These are phyloP conservation scores for Atta texana DNA, from an alignment of 1,140 invertebrate species.

Conservation along the genomic window DNA sequence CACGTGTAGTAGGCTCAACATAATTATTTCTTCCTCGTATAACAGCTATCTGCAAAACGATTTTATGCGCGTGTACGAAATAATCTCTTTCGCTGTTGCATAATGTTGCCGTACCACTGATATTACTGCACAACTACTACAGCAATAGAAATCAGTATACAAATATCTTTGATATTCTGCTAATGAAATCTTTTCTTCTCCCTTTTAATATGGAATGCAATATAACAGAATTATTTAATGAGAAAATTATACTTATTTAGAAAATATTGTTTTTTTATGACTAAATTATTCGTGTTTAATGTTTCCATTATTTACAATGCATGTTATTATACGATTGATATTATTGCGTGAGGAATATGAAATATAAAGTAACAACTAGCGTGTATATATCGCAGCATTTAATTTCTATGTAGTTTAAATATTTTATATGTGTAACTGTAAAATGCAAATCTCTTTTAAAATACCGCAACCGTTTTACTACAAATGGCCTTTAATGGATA, in stretches of 20 bases:
- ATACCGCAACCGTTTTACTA: neutral
- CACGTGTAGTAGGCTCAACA: constrained; percentile 5
- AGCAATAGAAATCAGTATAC: neutral
- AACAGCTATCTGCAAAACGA: constrained; percentile 42
- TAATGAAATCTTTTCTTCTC: neutral
- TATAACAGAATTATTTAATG: neutral
- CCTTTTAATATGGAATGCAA: neutral
- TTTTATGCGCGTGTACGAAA: constrained; percentile 36
- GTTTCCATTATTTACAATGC: neutral
- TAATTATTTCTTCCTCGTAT: constrained; percentile 60
- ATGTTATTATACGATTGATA: neutral
- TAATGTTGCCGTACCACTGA: constrained; percentile 41
- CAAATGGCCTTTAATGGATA: constrained; percentile 44
- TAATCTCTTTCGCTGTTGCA: constrained; percentile 42
- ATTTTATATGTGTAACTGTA: constrained; percentile 1
- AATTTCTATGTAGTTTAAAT: neutral
- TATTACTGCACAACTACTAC: constrained; percentile 25
- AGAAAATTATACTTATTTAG: neutral
- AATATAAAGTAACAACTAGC: neutral
- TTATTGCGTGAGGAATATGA: neutral
- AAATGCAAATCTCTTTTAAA: constrained; percentile 46
- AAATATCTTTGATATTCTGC: constrained; percentile 1
- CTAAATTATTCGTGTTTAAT: neutral
- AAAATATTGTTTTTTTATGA: neutral
- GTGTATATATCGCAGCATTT: neutral